Percentiles rank a stretch among this genome's conserved stretches.
Evolutionary conservation across 2,888 invertebrate species (phyloP).

Genomic region (Dynastes grantii): DNA sequence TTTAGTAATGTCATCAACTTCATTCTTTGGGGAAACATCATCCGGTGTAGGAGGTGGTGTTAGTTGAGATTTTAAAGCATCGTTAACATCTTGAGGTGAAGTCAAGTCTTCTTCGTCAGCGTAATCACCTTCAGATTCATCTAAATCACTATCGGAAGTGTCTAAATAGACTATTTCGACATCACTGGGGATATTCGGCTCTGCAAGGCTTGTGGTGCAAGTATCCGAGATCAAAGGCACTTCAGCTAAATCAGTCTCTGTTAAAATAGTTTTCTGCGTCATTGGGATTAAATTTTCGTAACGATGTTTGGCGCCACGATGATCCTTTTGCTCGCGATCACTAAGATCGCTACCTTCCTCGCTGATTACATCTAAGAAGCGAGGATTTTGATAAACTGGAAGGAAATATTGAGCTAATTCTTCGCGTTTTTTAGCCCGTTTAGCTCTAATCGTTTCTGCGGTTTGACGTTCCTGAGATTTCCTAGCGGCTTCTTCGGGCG

Average conservation of each 20-base stretch:
- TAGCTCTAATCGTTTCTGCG: conserved; percentile 65
- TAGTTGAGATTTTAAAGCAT: conserved; percentile 57
- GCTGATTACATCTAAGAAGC: conserved; percentile 83
- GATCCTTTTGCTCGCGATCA: conserved; percentile 67
- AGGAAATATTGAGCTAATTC: conserved; percentile 75
- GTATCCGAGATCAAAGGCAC: conserved; percentile 70
- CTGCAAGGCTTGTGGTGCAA: conserved; percentile 69
- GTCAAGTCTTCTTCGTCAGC: conserved; percentile 66
- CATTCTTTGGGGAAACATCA: conserved; percentile 37
- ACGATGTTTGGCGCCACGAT: not conserved
- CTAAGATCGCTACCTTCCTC: conserved; percentile 84
- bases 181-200: conserved; percentile 63
- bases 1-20: not conserved
- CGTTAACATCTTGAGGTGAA: conserved; percentile 32
- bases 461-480: conserved; percentile 56
- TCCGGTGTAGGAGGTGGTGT: conserved; percentile 67
- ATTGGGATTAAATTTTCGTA: conserved; percentile 49
- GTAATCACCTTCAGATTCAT: conserved; percentile 70
- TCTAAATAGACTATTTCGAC: conserved; percentile 82
- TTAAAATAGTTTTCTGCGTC: conserved; percentile 67
- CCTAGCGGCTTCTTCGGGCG: conserved; percentile 68
- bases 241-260: conserved; percentile 75
- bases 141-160: conserved; percentile 64
- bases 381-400: conserved; percentile 75
- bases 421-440: conserved; percentile 73